These are phyloP conservation scores for Amiota minor DNA, from an alignment of 2,888 invertebrate species.

Conservation along the genomic window DNA sequence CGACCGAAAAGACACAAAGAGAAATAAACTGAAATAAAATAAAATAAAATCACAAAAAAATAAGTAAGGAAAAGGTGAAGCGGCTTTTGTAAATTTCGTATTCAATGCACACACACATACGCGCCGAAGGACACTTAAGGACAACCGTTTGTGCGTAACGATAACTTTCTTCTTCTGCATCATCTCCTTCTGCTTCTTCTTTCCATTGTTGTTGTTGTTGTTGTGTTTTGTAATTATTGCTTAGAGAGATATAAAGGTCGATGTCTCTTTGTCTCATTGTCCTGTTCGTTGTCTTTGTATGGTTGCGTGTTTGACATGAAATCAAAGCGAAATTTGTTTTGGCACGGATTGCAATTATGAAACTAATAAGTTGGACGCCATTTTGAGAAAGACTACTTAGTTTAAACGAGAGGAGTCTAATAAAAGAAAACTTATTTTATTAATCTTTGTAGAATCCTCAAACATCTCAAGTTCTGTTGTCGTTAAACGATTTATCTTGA, in stretches of 20 bases:
- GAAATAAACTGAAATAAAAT: background rate
- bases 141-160: slow-evolving; percentile 20
- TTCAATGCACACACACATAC: slow-evolving; percentile 11
- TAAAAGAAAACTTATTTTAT: no score
- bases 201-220: no score
- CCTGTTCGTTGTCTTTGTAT: background rate
- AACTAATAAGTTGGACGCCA: slow-evolving; percentile 16
- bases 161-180: background rate
- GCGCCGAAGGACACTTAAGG: slow-evolving; percentile 24
- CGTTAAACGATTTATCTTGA: no score
- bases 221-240: background rate
- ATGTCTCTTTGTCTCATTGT: background rate
- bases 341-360: slow-evolving; percentile 26
- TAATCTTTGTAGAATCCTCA: no score
- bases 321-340: slow-evolving; percentile 23
- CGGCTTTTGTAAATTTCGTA: slow-evolving; percentile 5
- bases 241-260: background rate
- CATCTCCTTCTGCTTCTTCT: no score
- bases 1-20: no score
- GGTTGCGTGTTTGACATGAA: background rate
- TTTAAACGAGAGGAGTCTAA: no score
- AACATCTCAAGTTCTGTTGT: no score
- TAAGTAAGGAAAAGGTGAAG: background rate
- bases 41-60: slow-evolving; percentile 1
- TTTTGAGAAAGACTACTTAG: no score